Evolutionary conservation across 2,888 invertebrate genomes (phyloP), one percentile per base, ranked within the genome.

Genomic region (Ennomos fuscantarius): DNA sequence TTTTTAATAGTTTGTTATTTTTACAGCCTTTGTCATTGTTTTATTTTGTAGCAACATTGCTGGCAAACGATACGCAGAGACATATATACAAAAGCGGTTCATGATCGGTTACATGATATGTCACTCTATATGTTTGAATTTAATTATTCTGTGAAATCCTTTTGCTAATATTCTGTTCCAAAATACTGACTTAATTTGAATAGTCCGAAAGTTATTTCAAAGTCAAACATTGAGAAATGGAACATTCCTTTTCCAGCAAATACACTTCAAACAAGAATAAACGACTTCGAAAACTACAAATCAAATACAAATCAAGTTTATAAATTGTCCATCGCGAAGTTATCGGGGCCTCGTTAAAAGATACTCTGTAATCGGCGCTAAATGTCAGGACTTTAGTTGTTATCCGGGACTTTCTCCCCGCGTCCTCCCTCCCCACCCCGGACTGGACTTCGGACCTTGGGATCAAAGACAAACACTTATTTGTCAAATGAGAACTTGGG

Each of bases 291-390:
- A 13, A 49, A 48, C 48, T 41, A 55, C 13, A 46, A 46, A 46
- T 46, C 36, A 8, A 42, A 50, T 8, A 42, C 37, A 32, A 53
- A 44, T 52, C 43, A 48, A 58, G 52, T 53, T 53, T 48, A 44
- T 39, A 44, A 48, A 48, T 43, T 43, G 48, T 45, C 52, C 47
- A 40, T 12, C 45, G 49, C 47, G 11, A 48, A 57, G 33, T 56
- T 41, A 42, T 13, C 42, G 46, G 41, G 9, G 47, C 45, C 45
- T 55, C 49, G 55, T 55, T 55, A 55, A 36, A 47, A 47, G 46
- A 54, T 54, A 42, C 41, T 54, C 46, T 9, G 41, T 31, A 46
- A 35, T 47, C 46, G 53, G 34, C 44, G 36, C 37, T 36, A 51
- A 43, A 36, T 45, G 36, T 52, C 52, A 43, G 37, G 39, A 40